Evolutionary conservation across 2,888 invertebrate species (phyloP), one percentile per base, ranked within the genome.

Genomic region (Laspeyria flexula): DNA sequence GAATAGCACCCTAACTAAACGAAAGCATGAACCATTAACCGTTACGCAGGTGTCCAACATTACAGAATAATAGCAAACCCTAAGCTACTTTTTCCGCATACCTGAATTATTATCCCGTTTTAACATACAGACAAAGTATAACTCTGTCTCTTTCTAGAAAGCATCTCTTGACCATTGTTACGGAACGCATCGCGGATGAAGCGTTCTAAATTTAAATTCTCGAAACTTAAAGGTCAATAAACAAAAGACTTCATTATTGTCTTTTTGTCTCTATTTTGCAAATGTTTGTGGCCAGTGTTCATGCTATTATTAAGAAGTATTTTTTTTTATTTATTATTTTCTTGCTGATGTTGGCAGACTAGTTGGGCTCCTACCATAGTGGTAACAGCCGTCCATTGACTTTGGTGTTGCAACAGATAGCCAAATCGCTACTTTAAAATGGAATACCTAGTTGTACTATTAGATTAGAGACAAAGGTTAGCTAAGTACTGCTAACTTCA

Each of bases 151-250:
- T 52, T 61, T 70, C 58, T 44, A 38, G n/a, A 47, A 51, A 30
- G 27, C 30, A 53, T 48, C 46, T 51, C 29, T 37, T 52, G 57
- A 41, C 52, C 53, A 51, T 60, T 67, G 51, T 69, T 65, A 37
- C 34, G 6, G 45, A 31, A 45, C 37, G 52, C 43, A 43, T 45
- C 55, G 39, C 29, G 43, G 27, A 23, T 40, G 10, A 33, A 50
- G 31, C 58, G 58, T 63, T 70, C 68, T 60, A 65, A 63, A 70
- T 70, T 60, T 60, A 63, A 65, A 63, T 56, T 57, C 31, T 51
- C 48, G 35, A 46, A 55, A 67, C 57, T 21, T 46, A 52, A 61
- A 59, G 55, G 42, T 57, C 53, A 47, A 21, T 38, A 52, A 18
- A 61, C 66, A 54, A 68, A 46, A 53, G 41, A 23, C 47, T 49